These are phyloP conservation scores for Lutjanus campechanus DNA, from an alignment of 2,797 vertebrate genomes.

Conservation along the genomic window DNA sequence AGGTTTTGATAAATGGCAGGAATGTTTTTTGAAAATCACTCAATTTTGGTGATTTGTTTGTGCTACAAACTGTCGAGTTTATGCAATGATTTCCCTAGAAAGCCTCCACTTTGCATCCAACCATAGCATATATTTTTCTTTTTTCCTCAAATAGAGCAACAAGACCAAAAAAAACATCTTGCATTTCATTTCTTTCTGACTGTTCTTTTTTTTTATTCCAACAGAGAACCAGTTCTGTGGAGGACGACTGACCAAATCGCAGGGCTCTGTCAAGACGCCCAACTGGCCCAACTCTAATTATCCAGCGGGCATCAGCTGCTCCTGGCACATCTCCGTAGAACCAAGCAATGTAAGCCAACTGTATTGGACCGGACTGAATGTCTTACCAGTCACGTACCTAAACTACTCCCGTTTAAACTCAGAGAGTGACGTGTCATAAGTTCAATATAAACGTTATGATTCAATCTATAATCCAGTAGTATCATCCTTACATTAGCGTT, in stretches of 20 bases:
- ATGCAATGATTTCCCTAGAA: neutral
- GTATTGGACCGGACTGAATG: neutral
- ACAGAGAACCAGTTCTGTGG: slow-evolving; percentile 93
- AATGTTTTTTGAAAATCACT: neutral
- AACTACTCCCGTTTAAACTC: neutral
- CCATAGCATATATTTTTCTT: neutral
- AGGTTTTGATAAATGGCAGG: neutral
- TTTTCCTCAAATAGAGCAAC: neutral
- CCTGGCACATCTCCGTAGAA: slow-evolving; percentile 93
- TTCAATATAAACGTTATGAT: neutral
- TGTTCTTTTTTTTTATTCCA: slow-evolving; percentile 15
- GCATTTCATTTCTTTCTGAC: neutral
- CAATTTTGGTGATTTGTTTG: neutral
- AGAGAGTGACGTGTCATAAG: neutral
- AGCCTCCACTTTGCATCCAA: neutral
- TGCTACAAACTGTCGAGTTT: neutral
- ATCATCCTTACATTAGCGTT: no score
- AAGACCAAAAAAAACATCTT: fast-evolving
- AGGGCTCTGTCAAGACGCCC: slow-evolving; percentile 91
- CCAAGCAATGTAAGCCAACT: slow-evolving; percentile 85
- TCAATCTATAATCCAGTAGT: neutral
- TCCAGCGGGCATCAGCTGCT: slow-evolving; percentile 94
- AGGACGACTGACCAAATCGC: slow-evolving; percentile 89
- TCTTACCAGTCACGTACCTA: neutral
- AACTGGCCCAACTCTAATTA: slow-evolving; percentile 95